Percentiles rank a stretch among this genome's conserved stretches.
Conservation (phyloP, 2,113 vertebrate species). For the Todiramphus chloris region DNA sequence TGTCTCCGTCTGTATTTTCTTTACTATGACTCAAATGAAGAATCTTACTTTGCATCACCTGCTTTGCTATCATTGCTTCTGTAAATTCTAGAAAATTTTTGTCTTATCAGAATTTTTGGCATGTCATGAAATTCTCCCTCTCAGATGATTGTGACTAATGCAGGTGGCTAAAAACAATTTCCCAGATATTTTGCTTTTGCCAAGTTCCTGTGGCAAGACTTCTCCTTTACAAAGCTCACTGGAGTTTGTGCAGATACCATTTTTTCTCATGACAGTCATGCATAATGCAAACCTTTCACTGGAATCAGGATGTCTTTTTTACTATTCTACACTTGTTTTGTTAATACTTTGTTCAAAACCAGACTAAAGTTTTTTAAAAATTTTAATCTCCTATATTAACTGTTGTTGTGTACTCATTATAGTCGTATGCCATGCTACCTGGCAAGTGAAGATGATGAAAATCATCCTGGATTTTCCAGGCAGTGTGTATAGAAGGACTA, state of each 20-base stretch:
- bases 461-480: neutral
- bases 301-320: neutral
- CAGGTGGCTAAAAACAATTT: neutral
- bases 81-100: neutral
- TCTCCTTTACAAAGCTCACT: neutral
- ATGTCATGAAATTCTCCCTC: neutral
- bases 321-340: neutral
- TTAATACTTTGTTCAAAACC: neutral
- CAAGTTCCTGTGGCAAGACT: neutral
- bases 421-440: neutral
- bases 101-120: neutral
- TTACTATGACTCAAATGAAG: neutral
- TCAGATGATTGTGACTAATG: neutral
- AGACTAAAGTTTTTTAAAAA: neutral
- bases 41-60: neutral
- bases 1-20: slow-evolving; percentile 44
- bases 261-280: neutral
- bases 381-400: neutral
- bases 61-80: neutral
- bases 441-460: neutral
- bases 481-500: neutral
- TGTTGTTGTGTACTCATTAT: neutral
- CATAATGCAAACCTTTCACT: neutral
- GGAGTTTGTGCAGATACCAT: neutral
- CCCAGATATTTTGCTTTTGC: neutral